Evolutionary conservation across 2,797 vertebrate genomes (phyloP).

Genomic region (Cirrhinus mrigala): DNA sequence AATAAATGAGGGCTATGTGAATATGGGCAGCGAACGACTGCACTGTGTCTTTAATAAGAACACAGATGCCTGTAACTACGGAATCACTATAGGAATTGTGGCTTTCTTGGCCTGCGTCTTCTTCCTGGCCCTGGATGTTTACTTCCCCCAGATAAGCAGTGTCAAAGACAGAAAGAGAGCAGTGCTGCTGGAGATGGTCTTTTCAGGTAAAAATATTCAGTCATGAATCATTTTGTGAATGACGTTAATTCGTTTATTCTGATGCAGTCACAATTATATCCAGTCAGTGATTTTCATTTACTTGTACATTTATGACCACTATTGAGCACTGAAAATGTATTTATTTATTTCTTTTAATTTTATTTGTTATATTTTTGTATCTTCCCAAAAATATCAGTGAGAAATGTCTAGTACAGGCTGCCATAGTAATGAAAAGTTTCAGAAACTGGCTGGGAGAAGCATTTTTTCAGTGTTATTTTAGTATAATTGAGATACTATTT

Average conservation of each 20-base stretch:
- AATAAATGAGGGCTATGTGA: conserved; percentile 94
- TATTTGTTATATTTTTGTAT: not conserved
- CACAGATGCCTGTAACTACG: conserved; percentile 92
- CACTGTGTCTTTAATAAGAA: conserved; percentile 92
- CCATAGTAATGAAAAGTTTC: not conserved
- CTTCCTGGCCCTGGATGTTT: conserved; percentile 88
- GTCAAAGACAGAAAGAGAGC: conserved; percentile 89
- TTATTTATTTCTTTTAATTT: too few relatives aligned
- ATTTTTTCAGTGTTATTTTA: not conserved
- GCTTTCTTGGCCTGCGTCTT: conserved; percentile 90
- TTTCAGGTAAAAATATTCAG: conserved; percentile 83
- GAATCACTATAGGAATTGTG: conserved; percentile 86
- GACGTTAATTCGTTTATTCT: not conserved
- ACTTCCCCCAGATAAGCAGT: conserved; percentile 96
- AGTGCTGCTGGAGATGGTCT: conserved; percentile 88
- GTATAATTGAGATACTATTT: not conserved
- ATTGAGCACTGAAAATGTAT: too few relatives aligned
- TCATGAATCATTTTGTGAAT: not conserved
- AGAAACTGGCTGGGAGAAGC: not conserved
- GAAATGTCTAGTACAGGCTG: not conserved
- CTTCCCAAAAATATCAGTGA: not conserved
- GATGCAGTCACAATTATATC: not conserved
- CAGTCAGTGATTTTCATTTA: conserved; percentile 1
- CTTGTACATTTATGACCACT: not conserved
- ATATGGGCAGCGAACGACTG: conserved; percentile 84